These are phyloP conservation scores for Camelus dromedarius DNA, from an alignment of 2,113 vertebrate species.

Conservation along the genomic window DNA sequence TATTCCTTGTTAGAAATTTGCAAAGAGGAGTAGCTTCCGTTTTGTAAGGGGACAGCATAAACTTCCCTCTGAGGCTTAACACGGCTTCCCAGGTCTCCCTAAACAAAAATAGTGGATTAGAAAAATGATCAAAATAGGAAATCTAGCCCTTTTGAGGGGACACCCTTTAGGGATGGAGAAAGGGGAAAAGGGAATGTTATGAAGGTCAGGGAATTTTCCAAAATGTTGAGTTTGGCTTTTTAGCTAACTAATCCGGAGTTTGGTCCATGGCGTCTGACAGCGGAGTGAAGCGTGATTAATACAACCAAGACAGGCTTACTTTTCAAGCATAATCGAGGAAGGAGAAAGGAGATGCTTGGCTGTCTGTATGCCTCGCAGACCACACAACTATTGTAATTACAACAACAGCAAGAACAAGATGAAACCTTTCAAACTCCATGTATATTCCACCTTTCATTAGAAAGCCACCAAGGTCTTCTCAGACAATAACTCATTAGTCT, in stretches of 20 bases:
- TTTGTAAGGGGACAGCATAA: neutral
- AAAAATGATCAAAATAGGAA: constrained; percentile 25
- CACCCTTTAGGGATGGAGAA: neutral
- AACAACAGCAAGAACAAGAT: neutral
- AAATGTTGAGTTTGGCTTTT: neutral
- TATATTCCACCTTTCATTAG: constrained; percentile 59
- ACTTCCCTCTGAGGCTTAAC: neutral
- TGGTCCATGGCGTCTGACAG: neutral
- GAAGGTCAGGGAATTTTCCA: neutral
- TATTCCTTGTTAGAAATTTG: constrained; percentile 44
- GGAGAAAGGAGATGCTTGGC: neutral
- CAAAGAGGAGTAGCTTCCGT: constrained; percentile 18
- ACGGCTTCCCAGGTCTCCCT: constrained; percentile 2
- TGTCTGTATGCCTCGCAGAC: neutral
- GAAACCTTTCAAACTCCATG: constrained; percentile 25
- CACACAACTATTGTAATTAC: constrained; percentile 39
- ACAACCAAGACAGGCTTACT: neutral
- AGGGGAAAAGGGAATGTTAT: neutral
- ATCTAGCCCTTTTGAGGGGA: neutral
- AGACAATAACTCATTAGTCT: constrained; percentile 78
- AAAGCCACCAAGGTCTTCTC: constrained; percentile 63
- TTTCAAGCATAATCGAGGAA: constrained; percentile 35
- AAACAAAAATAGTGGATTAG: neutral
- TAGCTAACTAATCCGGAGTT: constrained; percentile 45
- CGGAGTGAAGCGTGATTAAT: constrained; percentile 10